Base-by-base conservation (phyloP, 2,888 invertebrate genomes). In the Microplitis deprimator region DNA sequence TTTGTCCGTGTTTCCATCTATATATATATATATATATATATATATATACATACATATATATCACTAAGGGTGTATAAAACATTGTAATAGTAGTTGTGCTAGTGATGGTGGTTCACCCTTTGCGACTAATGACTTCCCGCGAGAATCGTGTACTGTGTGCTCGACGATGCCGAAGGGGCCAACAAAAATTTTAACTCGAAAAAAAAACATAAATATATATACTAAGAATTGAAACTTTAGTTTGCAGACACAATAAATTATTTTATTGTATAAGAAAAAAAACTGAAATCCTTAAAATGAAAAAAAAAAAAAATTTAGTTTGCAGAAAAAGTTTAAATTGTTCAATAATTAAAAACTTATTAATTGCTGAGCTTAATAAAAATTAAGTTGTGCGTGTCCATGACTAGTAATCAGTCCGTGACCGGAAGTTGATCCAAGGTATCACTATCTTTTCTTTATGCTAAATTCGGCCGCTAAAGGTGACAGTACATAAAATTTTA, bases 381-480 rank as follows among this genome's bases (percentile, higher is more conserved):
- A 65, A 65, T 8, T 29, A 38, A 65, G 13, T 38, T 13, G 50
- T 50, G 50, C 50, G 65, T 38, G 65, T 38, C 17, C 65, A 29
- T 65, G 65, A 65, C 65, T 38, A 65, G 65, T 38, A 65, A 65
- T 65, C 38, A 38, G 38, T 29, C 20, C 65, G 65, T 65, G 65
- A 65, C 38, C 65, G 20, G 13, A 13, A 65, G 29, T 65, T 65
- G 65, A 65, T 65, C 65, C 29, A 13, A 65, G 13, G 65, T 29
- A 65, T 65, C 65, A 65, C 13, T 20, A 29, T 38, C 65, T 65
- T 20, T 65, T 13, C 65, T 65, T 65, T 65, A 65, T 65, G 65
- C 13, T 20, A 65, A 65, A 38, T 65, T 38, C 65, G 6, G 13
- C 1, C 5, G 6, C 17, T 13, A 20, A 65, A 65, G 17, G 10